phyloP scores from a whole-genome alignment of 37 sponge, comb jelly and placozoan genomes.

The Crambe crambe region DNA sequence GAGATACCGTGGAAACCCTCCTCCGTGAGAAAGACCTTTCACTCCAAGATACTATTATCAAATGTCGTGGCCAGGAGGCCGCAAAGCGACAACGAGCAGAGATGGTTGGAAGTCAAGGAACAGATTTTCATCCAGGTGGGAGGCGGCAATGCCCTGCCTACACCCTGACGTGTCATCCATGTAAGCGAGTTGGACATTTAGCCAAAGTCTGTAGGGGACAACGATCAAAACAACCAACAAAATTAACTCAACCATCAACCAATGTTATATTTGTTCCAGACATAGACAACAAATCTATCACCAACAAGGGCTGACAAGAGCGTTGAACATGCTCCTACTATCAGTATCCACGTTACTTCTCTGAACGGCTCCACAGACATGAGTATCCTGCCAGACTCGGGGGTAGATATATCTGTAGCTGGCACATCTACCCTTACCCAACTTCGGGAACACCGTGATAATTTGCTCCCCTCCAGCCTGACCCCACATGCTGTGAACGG shows the following conservation, averaged over 20 bases:
- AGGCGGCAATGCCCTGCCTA: slow-evolving; percentile 23
- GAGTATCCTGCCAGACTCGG: slow-evolving; percentile 32
- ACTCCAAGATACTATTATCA: slow-evolving; percentile 13
- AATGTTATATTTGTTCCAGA: neutral
- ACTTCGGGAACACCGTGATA: slow-evolving; percentile 28
- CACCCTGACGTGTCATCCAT: slow-evolving; percentile 19
- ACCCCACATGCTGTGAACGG: slow-evolving; percentile 28
- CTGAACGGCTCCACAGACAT: slow-evolving; percentile 6
- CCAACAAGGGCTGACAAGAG: neutral
- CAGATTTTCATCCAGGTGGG: slow-evolving; percentile 22
- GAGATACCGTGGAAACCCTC: slow-evolving; percentile 28
- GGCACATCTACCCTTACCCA: slow-evolving; percentile 4
- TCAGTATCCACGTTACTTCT: slow-evolving; percentile 20
- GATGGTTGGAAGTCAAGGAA: slow-evolving; percentile 16
- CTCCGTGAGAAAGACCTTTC: slow-evolving; percentile 11
- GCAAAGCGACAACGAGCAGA: slow-evolving; percentile 30
- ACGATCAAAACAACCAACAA: neutral
- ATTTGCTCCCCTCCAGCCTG: slow-evolving; percentile 27
- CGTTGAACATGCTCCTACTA: slow-evolving; percentile 32
- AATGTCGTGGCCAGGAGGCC: slow-evolving; percentile 40
- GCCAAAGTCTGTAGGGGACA: slow-evolving; percentile 22
- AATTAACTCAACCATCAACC: neutral
- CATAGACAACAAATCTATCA: neutral
- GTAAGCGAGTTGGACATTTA: slow-evolving; percentile 37
- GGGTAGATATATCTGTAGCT: slow-evolving; percentile 32